Conservation (phyloP, 2,113 vertebrate species). For the Cygnus buccinator region DNA sequence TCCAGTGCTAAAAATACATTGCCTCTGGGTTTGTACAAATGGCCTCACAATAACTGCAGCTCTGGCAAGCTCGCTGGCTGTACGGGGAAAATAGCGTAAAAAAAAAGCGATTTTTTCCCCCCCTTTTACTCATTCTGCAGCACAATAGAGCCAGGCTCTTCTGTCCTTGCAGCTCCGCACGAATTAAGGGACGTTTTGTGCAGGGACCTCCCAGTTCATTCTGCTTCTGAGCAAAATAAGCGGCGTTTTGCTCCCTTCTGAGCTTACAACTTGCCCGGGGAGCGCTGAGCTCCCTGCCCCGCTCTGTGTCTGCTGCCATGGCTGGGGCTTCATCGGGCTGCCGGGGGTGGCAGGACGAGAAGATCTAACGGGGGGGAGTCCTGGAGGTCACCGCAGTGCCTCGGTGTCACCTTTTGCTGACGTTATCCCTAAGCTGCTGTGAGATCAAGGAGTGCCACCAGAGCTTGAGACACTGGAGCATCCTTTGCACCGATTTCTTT, state of each 20-base stretch:
- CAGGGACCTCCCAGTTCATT: background rate
- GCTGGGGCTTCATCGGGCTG: background rate
- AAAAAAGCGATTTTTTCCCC: background rate
- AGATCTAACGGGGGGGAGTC: fast-evolving
- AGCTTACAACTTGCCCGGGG: background rate
- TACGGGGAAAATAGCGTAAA: background rate
- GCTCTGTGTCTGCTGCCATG: background rate
- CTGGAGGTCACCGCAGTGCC: background rate
- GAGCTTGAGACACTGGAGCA: background rate
- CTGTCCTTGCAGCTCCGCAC: background rate
- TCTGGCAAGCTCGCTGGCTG: constrained; percentile 11
- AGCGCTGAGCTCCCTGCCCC: background rate
- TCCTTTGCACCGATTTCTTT: background rate
- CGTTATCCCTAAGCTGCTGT: background rate
- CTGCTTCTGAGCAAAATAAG: background rate
- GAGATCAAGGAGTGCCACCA: background rate
- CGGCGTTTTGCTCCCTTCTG: background rate
- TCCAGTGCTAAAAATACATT: constrained; percentile 58
- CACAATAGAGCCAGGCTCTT: background rate
- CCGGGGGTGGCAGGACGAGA: background rate
- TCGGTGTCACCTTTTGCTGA: background rate
- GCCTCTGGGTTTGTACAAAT: constrained; percentile 38
- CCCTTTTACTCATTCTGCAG: background rate
- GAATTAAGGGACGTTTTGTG: background rate
- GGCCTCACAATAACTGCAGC: constrained; percentile 36